Conservation (phyloP, 2,888 invertebrate genomes). For the Odontomyia ornata region DNA sequence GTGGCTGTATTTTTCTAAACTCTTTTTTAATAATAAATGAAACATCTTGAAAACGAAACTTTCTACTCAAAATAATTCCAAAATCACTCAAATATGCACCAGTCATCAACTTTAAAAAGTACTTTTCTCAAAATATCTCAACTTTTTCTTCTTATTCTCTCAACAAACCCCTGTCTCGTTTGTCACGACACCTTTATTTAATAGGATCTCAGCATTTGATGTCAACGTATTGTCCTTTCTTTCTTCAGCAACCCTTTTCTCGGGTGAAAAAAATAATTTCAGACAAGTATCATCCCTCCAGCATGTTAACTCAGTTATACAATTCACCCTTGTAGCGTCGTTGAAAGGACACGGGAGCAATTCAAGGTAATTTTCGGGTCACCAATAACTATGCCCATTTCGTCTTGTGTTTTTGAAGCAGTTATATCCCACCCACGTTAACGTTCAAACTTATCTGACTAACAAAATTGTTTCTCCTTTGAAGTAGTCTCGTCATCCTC, state of each 20-base stretch:
- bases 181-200: background rate
- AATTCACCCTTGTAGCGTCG: background rate
- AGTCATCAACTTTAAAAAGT: background rate
- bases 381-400: background rate
- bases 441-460: background rate
- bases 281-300: background rate
- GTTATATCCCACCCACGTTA: background rate
- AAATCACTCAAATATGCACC: background rate
- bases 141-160: background rate
- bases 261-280: background rate
- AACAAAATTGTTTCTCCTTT: background rate
- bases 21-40: too few species aligned
- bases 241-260: background rate
- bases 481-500: background rate
- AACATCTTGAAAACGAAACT: too few species aligned
- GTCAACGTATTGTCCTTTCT: background rate
- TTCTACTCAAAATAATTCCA: too few species aligned
- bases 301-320: background rate
- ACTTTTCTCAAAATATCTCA: background rate
- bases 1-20: too few species aligned
- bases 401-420: background rate
- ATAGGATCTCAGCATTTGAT: background rate
- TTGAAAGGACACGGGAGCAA: background rate
- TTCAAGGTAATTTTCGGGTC: slow-evolving; percentile 26
- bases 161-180: background rate